These are phyloP conservation scores for Lepilemur septentrionalis DNA, from an alignment of 2,797 vertebrate genomes.

Conservation along the genomic window DNA sequence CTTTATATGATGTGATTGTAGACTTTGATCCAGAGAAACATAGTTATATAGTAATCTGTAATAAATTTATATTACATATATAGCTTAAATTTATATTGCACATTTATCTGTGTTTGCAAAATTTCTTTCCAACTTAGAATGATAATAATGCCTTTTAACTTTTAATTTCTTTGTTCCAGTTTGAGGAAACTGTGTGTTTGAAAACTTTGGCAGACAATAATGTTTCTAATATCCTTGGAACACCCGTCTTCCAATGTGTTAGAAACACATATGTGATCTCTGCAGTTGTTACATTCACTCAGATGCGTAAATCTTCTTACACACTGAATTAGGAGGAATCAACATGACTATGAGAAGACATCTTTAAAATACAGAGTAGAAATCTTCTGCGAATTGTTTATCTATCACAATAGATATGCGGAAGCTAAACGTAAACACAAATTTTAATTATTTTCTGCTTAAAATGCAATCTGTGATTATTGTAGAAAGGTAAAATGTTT, in stretches of 20 bases:
- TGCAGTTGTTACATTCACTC: not conserved
- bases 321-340: not conserved
- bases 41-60: not conserved
- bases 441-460: not conserved
- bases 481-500: not conserved
- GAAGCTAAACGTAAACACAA: not conserved
- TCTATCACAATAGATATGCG: not conserved
- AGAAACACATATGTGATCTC: not conserved
- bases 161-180: not conserved
- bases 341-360: not conserved
- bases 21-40: not conserved
- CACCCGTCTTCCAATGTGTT: not conserved
- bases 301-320: not conserved
- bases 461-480: not conserved
- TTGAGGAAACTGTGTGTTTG: not conserved
- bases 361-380: not conserved
- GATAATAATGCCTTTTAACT: slow-evolving; percentile 16
- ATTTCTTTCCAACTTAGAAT: not conserved
- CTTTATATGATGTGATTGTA: not conserved
- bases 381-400: not conserved
- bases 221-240: not conserved
- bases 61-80: slow-evolving; percentile 22
- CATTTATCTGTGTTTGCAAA: not conserved
- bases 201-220: not conserved
- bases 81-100: slow-evolving; percentile 10